Percentiles rank a stretch among this genome's conserved stretches.
Evolutionary conservation across 2,113 vertebrate genomes (phyloP).

Genomic region (Speoplatyrhinus poulsoni): DNA sequence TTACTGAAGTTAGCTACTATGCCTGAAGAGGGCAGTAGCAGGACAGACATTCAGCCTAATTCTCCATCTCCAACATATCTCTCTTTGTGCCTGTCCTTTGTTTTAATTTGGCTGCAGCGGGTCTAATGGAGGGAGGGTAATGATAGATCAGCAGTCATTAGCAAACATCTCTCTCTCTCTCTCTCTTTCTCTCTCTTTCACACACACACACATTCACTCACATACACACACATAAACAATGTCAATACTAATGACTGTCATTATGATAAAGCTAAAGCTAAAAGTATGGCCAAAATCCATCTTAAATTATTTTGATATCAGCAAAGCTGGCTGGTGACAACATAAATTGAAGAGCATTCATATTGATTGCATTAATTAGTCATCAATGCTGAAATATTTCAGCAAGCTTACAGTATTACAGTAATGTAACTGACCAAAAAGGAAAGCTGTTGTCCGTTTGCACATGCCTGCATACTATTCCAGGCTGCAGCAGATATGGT

Average conservation of each 20-base stretch:
- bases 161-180: conserved; percentile 2
- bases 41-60: conserved; percentile 26
- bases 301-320: too few species aligned
- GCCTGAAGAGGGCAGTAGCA: conserved; percentile 64
- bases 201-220: neutral
- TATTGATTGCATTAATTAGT: too few species aligned
- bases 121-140: conserved; percentile 40
- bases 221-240: neutral
- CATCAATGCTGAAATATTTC: too few species aligned
- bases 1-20: conserved; percentile 16
- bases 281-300: neutral
- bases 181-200: neutral
- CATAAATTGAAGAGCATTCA: too few species aligned
- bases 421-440: too few species aligned
- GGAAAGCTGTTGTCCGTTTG: too few species aligned
- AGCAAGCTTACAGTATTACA: too few species aligned
- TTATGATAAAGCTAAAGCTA: conserved; percentile 7
- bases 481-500: too few species aligned
- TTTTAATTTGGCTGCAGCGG: conserved; percentile 47
- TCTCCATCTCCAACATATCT: conserved; percentile 10
- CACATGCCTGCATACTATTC: too few species aligned
- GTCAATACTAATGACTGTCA: neutral
- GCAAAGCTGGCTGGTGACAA: too few species aligned
- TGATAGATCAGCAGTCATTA: conserved; percentile 51
- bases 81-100: conserved; percentile 34